A percentile compares a stretch with the other conserved stretches of the same genome.
Conservation (phyloP, 2,888 invertebrate species). For the Oeneis ivallda region DNA sequence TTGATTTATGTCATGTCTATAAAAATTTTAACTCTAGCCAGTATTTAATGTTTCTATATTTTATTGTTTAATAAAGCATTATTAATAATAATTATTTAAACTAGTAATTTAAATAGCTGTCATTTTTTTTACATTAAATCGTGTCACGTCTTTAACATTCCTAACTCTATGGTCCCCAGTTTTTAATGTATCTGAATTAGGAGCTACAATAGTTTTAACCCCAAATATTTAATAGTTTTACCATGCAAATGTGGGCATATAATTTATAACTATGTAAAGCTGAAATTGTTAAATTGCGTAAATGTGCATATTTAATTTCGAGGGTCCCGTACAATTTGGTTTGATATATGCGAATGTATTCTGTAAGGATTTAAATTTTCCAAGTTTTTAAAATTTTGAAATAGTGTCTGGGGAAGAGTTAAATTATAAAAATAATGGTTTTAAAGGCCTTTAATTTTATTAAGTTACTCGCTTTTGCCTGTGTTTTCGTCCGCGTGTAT, state of each 20-base stretch:
- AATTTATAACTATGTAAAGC: constrained; percentile 27
- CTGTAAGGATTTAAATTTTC: neutral
- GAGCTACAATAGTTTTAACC: constrained; percentile 29
- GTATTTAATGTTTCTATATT: neutral
- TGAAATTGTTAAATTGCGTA: constrained; percentile 29
- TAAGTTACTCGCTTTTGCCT: neutral
- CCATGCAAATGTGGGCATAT: constrained; percentile 38
- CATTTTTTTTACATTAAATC: neutral
- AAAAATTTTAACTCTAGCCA: neutral
- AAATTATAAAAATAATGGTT: neutral
- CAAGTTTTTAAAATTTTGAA: neutral
- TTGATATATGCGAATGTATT: constrained; percentile 2
- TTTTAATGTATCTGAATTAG: constrained; percentile 31
- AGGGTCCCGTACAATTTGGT: neutral
- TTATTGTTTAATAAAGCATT: no score
- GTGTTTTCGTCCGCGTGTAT: neutral
- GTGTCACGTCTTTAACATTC: constrained; percentile 15
- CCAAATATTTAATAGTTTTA: constrained; percentile 37
- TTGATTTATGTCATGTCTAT: neutral
- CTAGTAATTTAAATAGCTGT: neutral
- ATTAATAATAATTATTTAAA: no score
- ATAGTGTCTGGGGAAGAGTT: neutral
- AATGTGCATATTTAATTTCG: neutral
- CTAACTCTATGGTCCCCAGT: constrained; percentile 10
- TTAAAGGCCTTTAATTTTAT: neutral